Base-by-base conservation (phyloP, 2,888 invertebrate species). In the Lottia gigantea region DNA sequence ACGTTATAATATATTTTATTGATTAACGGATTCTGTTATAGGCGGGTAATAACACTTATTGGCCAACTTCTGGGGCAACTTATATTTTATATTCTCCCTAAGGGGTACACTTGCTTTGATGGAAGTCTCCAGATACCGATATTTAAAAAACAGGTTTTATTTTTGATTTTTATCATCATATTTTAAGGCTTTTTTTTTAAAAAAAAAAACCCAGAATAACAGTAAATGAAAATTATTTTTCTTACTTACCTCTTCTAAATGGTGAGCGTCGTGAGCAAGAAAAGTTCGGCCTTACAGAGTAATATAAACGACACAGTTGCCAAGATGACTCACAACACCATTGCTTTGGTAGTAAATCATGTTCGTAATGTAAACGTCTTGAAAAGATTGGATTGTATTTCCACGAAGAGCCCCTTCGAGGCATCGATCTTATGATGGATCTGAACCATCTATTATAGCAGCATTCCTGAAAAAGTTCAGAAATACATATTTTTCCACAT, bases 261-360 rank as follows among this genome's bases (percentile, higher is more conserved):
- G 4, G 2, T 12, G 14, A 19, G 11, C 55, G 19, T 6, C 11
- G 2, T 23, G 19, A 11, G 23, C 74, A 72, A 8, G 6, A 11
- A 15, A 40, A 46, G 14, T 19, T 40, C 14, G 75, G 75, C 19
- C 75, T 67, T 62, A 65, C 49, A 40, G 25, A 46, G 46, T 75
- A 71, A 64, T 71, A 75, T 15, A 73, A 46, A 4, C 25, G 11
- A 46, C 75, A 75, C 16, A 66, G 49, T 25, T 68, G 19, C 7
- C 69, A 63, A 40, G 49, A n/a, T 16, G n/a, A 26, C 25, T 31
- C 40, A 64, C 75, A 75, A 62, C 73, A 72, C 55, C 66, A 64
- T 45, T 61, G 12, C 45, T 70, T 75, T 15, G 73, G 68, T 3
- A 25, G n/a, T n/a, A 46, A 16, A 67, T 75, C 75, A 14, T 23